Base-by-base conservation (phyloP, 2,113 vertebrate species). In the Corapipo altera region DNA sequence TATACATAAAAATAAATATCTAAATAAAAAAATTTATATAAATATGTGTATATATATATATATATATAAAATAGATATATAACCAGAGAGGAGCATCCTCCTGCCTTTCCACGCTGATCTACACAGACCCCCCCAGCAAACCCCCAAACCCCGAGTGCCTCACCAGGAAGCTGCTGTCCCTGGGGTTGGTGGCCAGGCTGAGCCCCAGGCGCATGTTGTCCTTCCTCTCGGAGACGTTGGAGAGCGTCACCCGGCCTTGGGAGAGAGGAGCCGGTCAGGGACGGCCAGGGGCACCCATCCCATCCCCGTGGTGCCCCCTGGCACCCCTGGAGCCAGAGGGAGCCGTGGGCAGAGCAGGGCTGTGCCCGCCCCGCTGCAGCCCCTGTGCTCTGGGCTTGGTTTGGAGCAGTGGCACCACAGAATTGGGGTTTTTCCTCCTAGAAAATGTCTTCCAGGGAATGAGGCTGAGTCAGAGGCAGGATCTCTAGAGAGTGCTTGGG, bases 151-250 rank as follows among this genome's bases (percentile, higher is more conserved):
- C 33, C 0, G 5, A 13, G 8, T 6, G 24, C 30, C 98, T 99
- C 97, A 99, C 99, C 99, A 99, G 98, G 97, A 99, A 99, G 97
- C 99, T 99, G 98, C 98, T 99, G 98, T 99, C 99, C 89, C 98
- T 98, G 76, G 99, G 99, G 95, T 99, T 99, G 65, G 98, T 98
- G 33, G 98, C 97, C 66, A 99, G 98, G 61, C 99, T 99, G 98
- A 99, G 98, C 27, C 99, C 99, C 19, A 99, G 98, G 61, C 99
- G 98, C 99, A 99, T 99, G 98, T 99, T 99, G 97, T 99, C 99
- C 95, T 99, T 99, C 72, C 99, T 94, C 97, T 99, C 99, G 0
- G 99, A 99, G 71, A 99, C 99, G 8, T 99, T 99, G 97, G 99
- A 99, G 80, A 99, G 98, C 27, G 99, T 99, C 96, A 99, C 99